Evolutionary conservation across 2,797 vertebrate species (phyloP).

Genomic region (Megaceryle alcyon): DNA sequence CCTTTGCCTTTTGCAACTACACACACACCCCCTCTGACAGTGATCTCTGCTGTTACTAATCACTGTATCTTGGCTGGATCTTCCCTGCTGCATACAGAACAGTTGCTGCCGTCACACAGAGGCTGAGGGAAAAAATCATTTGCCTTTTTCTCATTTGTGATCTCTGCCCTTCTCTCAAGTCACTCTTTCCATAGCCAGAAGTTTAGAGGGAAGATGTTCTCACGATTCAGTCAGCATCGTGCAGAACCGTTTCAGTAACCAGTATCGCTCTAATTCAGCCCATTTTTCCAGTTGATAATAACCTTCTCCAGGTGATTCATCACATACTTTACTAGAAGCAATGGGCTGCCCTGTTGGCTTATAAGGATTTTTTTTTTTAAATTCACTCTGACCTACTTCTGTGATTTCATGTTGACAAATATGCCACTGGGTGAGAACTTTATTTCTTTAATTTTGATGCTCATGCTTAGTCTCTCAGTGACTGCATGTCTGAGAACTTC

Average conservation of each 20-base stretch:
- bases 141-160: conserved; percentile 8
- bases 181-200: neutral
- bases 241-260: neutral
- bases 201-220: neutral
- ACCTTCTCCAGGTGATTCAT: neutral
- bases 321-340: neutral
- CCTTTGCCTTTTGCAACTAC: neutral
- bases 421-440: neutral
- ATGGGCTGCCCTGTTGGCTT: neutral
- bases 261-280: neutral
- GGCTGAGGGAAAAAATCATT: neutral
- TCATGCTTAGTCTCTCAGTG: neutral
- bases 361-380: neutral
- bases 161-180: neutral
- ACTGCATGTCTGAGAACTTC: neutral
- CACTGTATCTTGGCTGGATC: neutral
- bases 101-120: neutral
- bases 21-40: neutral
- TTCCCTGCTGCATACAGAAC: neutral
- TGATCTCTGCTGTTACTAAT: neutral
- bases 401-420: neutral
- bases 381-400: neutral
- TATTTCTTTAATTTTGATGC: neutral
- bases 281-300: neutral
- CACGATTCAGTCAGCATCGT: neutral